Conservation (phyloP, 2,113 vertebrate genomes). For the Perca fluviatilis region DNA sequence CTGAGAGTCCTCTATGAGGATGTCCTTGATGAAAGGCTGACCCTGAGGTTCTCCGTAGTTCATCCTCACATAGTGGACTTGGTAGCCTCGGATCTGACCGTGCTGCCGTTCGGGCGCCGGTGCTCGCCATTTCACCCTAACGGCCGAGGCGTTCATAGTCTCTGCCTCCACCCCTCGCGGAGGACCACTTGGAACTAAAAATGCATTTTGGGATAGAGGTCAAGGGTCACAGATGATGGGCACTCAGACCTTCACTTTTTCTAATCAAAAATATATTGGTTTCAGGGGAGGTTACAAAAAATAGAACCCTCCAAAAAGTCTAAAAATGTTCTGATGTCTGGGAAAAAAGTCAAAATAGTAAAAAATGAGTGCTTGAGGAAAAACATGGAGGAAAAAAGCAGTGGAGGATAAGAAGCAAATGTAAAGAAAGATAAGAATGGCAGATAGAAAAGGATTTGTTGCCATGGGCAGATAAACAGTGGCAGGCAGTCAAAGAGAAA, state of each 20-base stretch:
- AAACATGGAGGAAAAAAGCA: slow-evolving; percentile 90
- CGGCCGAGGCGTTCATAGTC: slow-evolving; percentile 95
- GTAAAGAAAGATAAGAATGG: slow-evolving; percentile 78
- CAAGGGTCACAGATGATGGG: slow-evolving; percentile 69
- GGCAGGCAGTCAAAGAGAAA: slow-evolving; percentile 78
- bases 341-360: slow-evolving; percentile 78
- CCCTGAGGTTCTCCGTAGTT: slow-evolving; percentile 92
- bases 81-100: slow-evolving; percentile 95
- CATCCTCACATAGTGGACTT: slow-evolving; percentile 95
- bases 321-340: slow-evolving; percentile 66
- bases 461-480: slow-evolving; percentile 77
- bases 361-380: slow-evolving; percentile 89
- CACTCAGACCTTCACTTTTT: slow-evolving; percentile 54
- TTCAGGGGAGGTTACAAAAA: slow-evolving; percentile 61
- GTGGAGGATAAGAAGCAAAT: slow-evolving; percentile 92
- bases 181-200: slow-evolving; percentile 98
- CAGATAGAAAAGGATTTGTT: slow-evolving; percentile 76
- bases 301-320: slow-evolving; percentile 67
- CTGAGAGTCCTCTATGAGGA: slow-evolving; percentile 96
- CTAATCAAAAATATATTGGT: slow-evolving; percentile 47
- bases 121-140: slow-evolving; percentile 95
- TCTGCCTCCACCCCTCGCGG: slow-evolving; percentile 94
- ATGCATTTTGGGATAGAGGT: slow-evolving; percentile 93
- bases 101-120: slow-evolving; percentile 94
- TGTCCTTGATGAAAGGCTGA: slow-evolving; percentile 93